Percentiles rank a stretch among this genome's conserved stretches.
phyloP scores from a whole-genome alignment of 2,797 vertebrate species.

The Eremophila alpestris region DNA sequence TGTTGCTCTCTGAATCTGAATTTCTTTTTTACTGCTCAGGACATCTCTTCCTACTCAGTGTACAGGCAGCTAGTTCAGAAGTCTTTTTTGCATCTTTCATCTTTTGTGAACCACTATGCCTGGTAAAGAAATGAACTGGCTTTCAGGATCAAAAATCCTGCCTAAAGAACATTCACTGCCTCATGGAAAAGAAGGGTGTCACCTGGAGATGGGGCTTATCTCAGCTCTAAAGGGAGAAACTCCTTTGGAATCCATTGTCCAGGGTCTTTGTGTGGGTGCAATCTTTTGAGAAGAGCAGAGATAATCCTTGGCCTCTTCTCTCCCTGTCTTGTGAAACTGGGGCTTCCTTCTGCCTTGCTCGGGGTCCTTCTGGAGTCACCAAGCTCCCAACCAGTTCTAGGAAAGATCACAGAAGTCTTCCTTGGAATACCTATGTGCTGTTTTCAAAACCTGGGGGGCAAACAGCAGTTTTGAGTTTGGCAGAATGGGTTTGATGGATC shows the following conservation, averaged over 20 bases:
- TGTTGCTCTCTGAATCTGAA: background rate
- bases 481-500: background rate
- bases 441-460: background rate
- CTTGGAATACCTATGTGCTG: background rate
- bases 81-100: background rate
- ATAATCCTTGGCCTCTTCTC: background rate
- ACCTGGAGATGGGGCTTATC: background rate
- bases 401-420: background rate
- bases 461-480: background rate
- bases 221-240: background rate
- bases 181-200: background rate
- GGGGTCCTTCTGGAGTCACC: background rate
- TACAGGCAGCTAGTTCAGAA: background rate
- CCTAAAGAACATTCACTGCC: accelerated
- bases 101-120: background rate
- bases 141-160: background rate
- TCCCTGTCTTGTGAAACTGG: background rate
- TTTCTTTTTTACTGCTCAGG: background rate
- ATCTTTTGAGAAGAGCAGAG: background rate
- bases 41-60: background rate
- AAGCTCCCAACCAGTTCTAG: background rate
- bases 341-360: background rate
- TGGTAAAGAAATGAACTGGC: background rate
- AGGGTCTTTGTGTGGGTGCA: accelerated
- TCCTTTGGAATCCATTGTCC: background rate